Evolutionary conservation across 1,140 invertebrate species (phyloP).

Genomic region (Armadillidium nasatum): DNA sequence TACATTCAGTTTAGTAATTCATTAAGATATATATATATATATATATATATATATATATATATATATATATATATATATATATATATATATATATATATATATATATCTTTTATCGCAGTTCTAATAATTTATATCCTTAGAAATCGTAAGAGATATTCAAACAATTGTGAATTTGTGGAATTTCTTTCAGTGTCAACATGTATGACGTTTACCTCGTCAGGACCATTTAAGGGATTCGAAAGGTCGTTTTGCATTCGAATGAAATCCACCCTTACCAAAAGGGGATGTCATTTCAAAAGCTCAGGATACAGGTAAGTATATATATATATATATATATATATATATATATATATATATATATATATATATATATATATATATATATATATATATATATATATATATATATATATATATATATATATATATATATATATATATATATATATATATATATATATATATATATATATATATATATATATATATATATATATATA

Average conservation of each 20-base stretch:
- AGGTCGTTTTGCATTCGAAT: slow-evolving; percentile 92
- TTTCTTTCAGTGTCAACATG: slow-evolving; percentile 66
- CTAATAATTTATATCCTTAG: background rate
- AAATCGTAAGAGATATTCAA: background rate
- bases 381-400: background rate
- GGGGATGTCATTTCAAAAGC: slow-evolving; percentile 96
- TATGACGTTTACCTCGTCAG: slow-evolving; percentile 72
- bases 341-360: background rate
- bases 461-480: slow-evolving; percentile 1
- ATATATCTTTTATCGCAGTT: background rate
- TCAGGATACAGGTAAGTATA: slow-evolving; percentile 90
- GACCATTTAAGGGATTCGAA: slow-evolving; percentile 77
- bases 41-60: background rate
- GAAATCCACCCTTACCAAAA: slow-evolving; percentile 95
- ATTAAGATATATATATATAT: too few relatives aligned
- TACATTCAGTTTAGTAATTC: background rate
- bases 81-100: background rate
- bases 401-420: background rate
- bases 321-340: background rate
- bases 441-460: background rate
- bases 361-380: slow-evolving; percentile 1
- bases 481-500: too few relatives aligned
- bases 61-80: background rate
- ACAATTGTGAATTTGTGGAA: background rate
- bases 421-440: background rate